These are phyloP conservation scores for Muraenolepis orangiensis DNA, from an alignment of 2,797 vertebrate species.

Conservation along the genomic window DNA sequence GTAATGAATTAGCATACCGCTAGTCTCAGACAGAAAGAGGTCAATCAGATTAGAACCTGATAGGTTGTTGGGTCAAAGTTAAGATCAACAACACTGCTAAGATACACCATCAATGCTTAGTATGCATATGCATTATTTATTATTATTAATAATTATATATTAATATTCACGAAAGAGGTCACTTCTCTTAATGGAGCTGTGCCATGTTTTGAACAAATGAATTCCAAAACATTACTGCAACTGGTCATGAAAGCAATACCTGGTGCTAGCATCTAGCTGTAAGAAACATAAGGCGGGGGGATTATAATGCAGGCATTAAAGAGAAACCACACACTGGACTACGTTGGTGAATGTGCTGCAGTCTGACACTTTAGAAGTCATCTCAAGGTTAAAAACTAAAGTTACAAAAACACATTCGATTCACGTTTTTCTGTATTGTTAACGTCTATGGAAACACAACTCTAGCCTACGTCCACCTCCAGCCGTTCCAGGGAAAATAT, in stretches of 20 bases:
- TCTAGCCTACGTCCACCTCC: background rate
- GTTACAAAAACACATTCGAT: background rate
- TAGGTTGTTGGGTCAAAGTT: background rate
- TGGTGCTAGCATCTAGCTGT: constrained; percentile 51
- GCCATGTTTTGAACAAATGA: constrained; percentile 33
- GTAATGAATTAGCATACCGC: background rate
- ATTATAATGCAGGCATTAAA: constrained; percentile 7
- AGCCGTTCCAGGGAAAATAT: background rate
- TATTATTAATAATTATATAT: background rate
- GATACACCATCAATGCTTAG: background rate
- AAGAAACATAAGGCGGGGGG: background rate
- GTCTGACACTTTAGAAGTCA: background rate
- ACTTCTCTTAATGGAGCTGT: constrained; percentile 67
- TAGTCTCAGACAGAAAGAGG: background rate
- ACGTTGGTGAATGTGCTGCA: background rate
- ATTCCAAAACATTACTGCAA: constrained; percentile 49
- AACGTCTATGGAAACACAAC: background rate
- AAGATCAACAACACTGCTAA: background rate
- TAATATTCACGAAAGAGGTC: constrained; percentile 50
- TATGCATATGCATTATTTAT: background rate
- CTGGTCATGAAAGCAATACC: constrained; percentile 73
- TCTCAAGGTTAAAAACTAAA: background rate
- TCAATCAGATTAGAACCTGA: background rate
- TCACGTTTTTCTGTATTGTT: background rate
- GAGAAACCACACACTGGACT: background rate